These are phyloP conservation scores for Calyptommatus sinebrachiatus DNA, from an alignment of 2,113 vertebrate species.

Conservation along the genomic window DNA sequence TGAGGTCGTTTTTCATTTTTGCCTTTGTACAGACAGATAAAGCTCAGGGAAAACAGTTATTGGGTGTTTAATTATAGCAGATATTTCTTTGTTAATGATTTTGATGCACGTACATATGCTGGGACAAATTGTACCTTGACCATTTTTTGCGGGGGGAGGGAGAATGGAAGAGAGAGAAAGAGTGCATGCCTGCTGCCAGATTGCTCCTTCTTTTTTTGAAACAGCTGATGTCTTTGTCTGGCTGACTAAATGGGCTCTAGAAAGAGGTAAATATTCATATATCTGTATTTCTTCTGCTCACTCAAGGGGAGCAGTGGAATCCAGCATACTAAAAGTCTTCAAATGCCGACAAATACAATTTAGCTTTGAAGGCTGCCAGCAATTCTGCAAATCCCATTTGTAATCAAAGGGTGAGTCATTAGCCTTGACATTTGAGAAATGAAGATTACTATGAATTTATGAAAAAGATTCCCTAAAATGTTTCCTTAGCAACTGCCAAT, in stretches of 20 bases:
- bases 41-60: no score
- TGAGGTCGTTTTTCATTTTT: no score
- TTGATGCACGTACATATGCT: background rate
- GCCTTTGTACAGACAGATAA: no score
- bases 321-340: constrained; percentile 66
- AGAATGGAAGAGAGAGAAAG: constrained; percentile 24
- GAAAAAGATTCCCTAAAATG: constrained; percentile 73
- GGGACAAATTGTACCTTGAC: constrained; percentile 15
- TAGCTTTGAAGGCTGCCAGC: constrained; percentile 72
- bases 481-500: constrained; percentile 72
- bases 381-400: constrained; percentile 74
- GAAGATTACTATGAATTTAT: constrained; percentile 74
- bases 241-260: constrained; percentile 28
- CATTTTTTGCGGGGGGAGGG: constrained; percentile 35
- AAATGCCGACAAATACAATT: constrained; percentile 74
- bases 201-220: constrained; percentile 39
- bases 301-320: constrained; percentile 61
- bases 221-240: constrained; percentile 33
- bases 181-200: constrained; percentile 36
- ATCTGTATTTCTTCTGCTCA: constrained; percentile 60
- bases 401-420: constrained; percentile 75
- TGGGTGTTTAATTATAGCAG: no score
- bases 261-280: constrained; percentile 55
- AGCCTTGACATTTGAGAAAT: constrained; percentile 75
- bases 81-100: no score